Evolutionary conservation across 2,888 invertebrate genomes (phyloP), one percentile per base, ranked within the genome.

Genomic region (Campoplex capitator): DNA sequence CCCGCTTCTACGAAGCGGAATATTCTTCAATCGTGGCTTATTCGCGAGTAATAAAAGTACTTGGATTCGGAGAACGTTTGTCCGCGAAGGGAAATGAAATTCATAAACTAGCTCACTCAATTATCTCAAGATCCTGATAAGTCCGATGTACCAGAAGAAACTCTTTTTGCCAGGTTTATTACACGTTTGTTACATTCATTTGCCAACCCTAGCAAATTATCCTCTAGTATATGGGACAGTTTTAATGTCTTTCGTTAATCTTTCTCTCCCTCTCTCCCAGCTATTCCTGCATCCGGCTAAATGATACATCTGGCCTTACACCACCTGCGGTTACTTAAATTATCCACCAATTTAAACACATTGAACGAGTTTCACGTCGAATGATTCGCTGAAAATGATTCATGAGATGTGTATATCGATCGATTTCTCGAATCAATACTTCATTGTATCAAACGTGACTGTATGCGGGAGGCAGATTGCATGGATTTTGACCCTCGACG

Each of bases 201-300:
- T 51, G 48, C 35, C 79, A 73, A 35, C 48, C 28, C 76, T 68
- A 86, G 58, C 45, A 75, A 84, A 87, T 87, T 32, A 71, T 71
- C 75, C 74, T 56, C 48, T 45, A 13, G 62, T 82, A 70, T 67
- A 82, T 70, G 67, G 23, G 7, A 68, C 56, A 75, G 70, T 82
- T 70, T 82, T 82, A 82, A 83, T 79, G 76, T 56, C 54, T 82
- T 65, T 75, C 45, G 75, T 82, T 87, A 87, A 87, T 87, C 87
- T 87, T 84, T 71, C 79, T 42, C 42, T 42, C 8, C 51, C 68
- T 42, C 78, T 38, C 38, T 38, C 38, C 4, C 38, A 71, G 78
- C 82, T 87, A 87, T 83, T 87, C 35, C 42, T 32, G 38, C 58
- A 83, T 76, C 76, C 58, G 48, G 48, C 48, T 18, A 70, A 83